Evolutionary conservation across 2,113 vertebrate genomes (phyloP).

Genomic region (Ursus arctos): DNA sequence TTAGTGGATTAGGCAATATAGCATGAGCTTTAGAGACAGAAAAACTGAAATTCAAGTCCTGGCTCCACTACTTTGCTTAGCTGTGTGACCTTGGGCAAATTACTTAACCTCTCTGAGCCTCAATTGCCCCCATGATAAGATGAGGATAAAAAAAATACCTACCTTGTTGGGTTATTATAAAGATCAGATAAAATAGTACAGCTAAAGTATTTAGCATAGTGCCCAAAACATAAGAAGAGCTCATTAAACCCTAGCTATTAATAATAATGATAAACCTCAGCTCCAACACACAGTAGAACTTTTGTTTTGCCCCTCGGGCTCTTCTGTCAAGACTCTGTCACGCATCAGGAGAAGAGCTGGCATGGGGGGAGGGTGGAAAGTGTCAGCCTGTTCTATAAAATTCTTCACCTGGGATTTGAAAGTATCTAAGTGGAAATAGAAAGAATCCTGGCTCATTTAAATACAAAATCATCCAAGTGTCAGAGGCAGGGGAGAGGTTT

Average conservation of each 20-base stretch:
- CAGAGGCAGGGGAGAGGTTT: conserved; percentile 8
- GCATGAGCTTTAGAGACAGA: background rate
- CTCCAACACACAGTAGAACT: background rate
- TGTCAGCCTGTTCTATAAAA: conserved; percentile 72
- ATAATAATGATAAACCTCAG: conserved; percentile 69
- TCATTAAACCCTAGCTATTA: conserved; percentile 72
- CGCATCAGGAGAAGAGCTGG: conserved; percentile 59
- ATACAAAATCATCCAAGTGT: conserved; percentile 54
- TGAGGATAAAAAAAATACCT: conserved; percentile 6
- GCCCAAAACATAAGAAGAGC: conserved; percentile 22
- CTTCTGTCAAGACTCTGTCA: conserved; percentile 69
- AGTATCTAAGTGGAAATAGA: conserved; percentile 60
- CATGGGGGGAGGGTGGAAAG: background rate
- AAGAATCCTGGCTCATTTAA: conserved; percentile 73
- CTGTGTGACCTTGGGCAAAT: conserved; percentile 20
- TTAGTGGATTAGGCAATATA: background rate
- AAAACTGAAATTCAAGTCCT: background rate
- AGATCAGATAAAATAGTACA: conserved; percentile 46
- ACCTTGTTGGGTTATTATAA: conserved; percentile 7
- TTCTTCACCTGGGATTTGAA: conserved; percentile 77
- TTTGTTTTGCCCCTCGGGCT: conserved; percentile 44
- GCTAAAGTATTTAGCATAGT: conserved; percentile 48
- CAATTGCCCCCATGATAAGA: conserved; percentile 40
- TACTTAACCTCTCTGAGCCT: conserved; percentile 47
- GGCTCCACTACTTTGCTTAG: background rate